A percentile compares a stretch with the other conserved stretches of the same genome.
These are phyloP conservation scores for Apeira syringaria DNA, from an alignment of 2,888 invertebrate genomes.

Conservation along the genomic window DNA sequence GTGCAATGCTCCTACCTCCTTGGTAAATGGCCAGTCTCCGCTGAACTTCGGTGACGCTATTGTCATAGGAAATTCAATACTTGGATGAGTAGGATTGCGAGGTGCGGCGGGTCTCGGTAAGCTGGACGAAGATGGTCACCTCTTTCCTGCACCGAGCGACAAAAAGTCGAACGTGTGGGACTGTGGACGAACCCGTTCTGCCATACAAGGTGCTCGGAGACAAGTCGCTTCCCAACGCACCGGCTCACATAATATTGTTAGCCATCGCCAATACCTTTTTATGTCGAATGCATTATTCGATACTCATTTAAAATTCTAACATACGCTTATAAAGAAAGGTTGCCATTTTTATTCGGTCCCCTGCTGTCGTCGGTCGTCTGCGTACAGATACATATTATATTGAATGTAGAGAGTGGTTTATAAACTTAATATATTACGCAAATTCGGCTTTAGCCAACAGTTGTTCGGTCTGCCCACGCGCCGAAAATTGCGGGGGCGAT, in stretches of 20 bases:
- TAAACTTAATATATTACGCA: conserved; percentile 70
- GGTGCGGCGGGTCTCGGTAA: conserved; percentile 49
- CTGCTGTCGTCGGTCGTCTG: conserved; percentile 71
- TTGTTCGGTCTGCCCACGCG: conserved; percentile 67
- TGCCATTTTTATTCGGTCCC: conserved; percentile 76
- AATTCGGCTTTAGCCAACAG: conserved; percentile 71
- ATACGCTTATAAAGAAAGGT: conserved; percentile 79
- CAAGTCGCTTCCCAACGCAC: conserved; percentile 78
- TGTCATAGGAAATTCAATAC: conserved; percentile 36
- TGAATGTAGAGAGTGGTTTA: conserved; percentile 7
- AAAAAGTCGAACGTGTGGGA: conserved; percentile 82
- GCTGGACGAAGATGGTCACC: conserved; percentile 56
- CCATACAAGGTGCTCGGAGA: conserved; percentile 77
- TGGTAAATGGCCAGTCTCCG: conserved; percentile 46
- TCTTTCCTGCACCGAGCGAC: conserved; percentile 71
- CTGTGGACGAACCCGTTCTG: conserved; percentile 79
- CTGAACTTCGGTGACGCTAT: conserved; percentile 51
- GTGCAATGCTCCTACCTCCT: conserved; percentile 69
- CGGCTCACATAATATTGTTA: conserved; percentile 82
- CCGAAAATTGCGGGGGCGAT: conserved; percentile 77
- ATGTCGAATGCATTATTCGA: conserved; percentile 83
- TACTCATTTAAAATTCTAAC: conserved; percentile 84
- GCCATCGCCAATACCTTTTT: conserved; percentile 81
- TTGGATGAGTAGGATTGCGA: conserved; percentile 35
- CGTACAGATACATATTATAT: conserved; percentile 11